Base-by-base conservation (phyloP, 2,797 vertebrate species). In the Lacerta bilineata region DNA sequence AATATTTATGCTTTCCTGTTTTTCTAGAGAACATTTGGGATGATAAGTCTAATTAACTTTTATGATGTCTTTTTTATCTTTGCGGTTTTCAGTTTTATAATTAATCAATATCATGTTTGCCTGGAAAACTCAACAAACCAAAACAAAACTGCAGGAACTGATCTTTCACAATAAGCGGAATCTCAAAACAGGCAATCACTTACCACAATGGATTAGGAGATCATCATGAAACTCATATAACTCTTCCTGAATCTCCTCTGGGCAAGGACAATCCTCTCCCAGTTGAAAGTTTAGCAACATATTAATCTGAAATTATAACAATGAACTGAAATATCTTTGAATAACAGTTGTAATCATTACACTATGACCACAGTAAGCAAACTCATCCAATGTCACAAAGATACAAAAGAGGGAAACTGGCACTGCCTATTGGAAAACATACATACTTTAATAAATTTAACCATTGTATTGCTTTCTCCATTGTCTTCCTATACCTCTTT, bases 281-380 rank as follows among this genome's bases (percentile, higher is more conserved):
- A 97, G 95, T 95, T 98, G 98, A 96, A 99, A 99, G 94, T 98
- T 99, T 92, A 99, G 96, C 89, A 99, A 96, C 98, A 99, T 99
- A 96, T 99, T 99, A 94, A 99, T 99, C 99, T 99, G 86, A 96
- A 96, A 80, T 77, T n/a, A 85, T 91, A 86, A 93, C 79, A 95
- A 82, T 86, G 85, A 89, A 84, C 77, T 83, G 94, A 93, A 92
- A 90, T 23, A 90, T 8, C 91, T 89, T 93, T 92, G 91, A 83
- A 71, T 23, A 13, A 15, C 8, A 43, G 18, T 33, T 20, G 17
- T 25, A 80, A n/a, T n/a, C 18, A 36, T 55, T 41, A 72, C 36
- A 80, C 29, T 23, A 4, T 66, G 33, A 18, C 23, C 39, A 39
- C 23, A 66, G 10, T 43, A 79, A 18, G 13, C 25, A 59, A 72